Evolutionary conservation across 2,888 invertebrate genomes (phyloP).

Genomic region (Ceraclea dissimilis): DNA sequence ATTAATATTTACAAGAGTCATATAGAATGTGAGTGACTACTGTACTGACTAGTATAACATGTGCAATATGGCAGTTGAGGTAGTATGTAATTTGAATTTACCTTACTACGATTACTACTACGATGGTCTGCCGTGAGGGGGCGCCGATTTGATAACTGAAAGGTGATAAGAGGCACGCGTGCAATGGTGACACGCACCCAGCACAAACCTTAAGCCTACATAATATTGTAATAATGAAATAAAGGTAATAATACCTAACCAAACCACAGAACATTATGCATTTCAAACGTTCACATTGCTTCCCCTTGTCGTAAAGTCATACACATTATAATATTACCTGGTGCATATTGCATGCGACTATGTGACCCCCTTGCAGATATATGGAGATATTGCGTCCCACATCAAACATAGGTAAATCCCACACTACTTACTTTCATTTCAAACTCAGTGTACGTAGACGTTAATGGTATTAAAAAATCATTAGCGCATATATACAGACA

Average conservation of each 20-base stretch:
- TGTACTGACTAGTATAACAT: too few relatives aligned
- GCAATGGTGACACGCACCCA: not conserved
- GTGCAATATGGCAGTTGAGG: not conserved
- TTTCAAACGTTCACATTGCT: not conserved
- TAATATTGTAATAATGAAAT: not conserved
- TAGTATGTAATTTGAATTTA: too few relatives aligned
- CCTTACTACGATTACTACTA: too few relatives aligned
- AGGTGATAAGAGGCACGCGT: constrained; percentile 12
- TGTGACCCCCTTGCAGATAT: not conserved
- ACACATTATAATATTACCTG: not conserved
- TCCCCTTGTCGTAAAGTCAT: too few relatives aligned
- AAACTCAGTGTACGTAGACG: too few relatives aligned
- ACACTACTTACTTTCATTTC: not conserved
- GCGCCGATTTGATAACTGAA: constrained; percentile 6
- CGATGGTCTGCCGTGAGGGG: not conserved
- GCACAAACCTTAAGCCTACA: not conserved
- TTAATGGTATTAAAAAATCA: not conserved
- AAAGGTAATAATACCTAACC: not conserved
- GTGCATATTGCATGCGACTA: not conserved
- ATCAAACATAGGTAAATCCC: not conserved
- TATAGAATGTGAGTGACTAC: too few relatives aligned
- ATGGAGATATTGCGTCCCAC: too few relatives aligned
- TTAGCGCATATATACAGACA: not conserved
- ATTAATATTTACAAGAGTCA: too few relatives aligned
- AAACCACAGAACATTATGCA: not conserved